These are phyloP conservation scores for Speoplatyrhinus poulsoni DNA, from an alignment of 2,113 vertebrate genomes.

Conservation along the genomic window DNA sequence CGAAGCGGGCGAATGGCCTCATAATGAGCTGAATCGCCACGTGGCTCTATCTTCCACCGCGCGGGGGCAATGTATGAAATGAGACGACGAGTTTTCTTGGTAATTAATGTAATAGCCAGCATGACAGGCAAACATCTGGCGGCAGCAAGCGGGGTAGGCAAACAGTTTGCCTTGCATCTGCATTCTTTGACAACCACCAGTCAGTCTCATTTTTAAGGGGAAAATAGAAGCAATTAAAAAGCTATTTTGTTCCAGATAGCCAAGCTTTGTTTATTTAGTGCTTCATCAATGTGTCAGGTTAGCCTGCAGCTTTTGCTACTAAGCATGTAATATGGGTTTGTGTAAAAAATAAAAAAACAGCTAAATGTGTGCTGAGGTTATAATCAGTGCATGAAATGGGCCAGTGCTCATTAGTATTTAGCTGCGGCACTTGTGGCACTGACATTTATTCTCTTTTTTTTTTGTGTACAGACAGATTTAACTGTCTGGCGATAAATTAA, in stretches of 20 bases:
- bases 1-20: not conserved
- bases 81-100: slow-evolving; percentile 26
- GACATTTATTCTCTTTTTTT: too few relatives aligned
- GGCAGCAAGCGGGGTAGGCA: slow-evolving; percentile 20
- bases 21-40: slow-evolving; percentile 1
- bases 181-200: slow-evolving; percentile 44
- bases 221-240: slow-evolving; percentile 63
- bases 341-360: not conserved
- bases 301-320: not conserved
- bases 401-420: too few relatives aligned
- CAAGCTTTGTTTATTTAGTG: slow-evolving; percentile 44
- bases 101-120: slow-evolving; percentile 53
- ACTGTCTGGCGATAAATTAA: too few relatives aligned
- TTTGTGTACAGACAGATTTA: too few relatives aligned
- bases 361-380: not conserved
- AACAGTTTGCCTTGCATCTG: slow-evolving; percentile 56
- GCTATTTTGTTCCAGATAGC: slow-evolving; percentile 44
- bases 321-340: not conserved
- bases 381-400: too few relatives aligned
- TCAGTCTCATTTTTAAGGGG: slow-evolving; percentile 48
- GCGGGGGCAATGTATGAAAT: not conserved
- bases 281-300: slow-evolving; percentile 34
- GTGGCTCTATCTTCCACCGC: slow-evolving; percentile 3
- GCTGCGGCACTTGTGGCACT: too few relatives aligned
- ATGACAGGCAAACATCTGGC: slow-evolving; percentile 50